Evolutionary conservation across 2,888 invertebrate genomes (phyloP), one percentile per base, ranked within the genome.

Genomic region (Aleiodes leptofemur): DNA sequence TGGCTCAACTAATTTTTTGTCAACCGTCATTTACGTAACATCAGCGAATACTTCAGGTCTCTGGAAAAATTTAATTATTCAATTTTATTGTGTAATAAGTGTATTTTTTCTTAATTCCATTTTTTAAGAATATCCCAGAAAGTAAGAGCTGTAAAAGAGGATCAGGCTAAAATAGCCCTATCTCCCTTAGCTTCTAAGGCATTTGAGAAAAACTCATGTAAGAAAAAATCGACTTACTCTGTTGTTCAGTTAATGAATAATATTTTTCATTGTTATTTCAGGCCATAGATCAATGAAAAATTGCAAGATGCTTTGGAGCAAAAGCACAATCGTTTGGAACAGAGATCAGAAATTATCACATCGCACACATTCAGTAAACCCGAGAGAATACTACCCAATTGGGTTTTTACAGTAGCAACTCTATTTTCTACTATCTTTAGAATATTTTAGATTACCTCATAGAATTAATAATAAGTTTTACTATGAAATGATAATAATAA

Each of bases 1-100:
- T 43, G 96, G 96, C 87, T 95, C 94, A 77, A 98, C 97, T 86
- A 94, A 93, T 91, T 99, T 99, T 91, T 95, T 96, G 71, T 96
- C 94, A 82, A 96, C 94, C 84, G 94, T 93, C 91, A 97, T 93
- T 82, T 92, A 92, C 87, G 93, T 93, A 76, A 98, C 97, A 89
- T 98, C 97, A 85, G 98, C 95, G 88, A 98, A 96, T 73, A 93
- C 91, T 90, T 97, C 97, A 50, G 93, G 92, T 86, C 93, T 93
- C 95, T 96, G 91, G 11, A 73, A 76, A 72, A 29, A 16, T 23
- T 23, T 23, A 23, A 23, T 23, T 23, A 23, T 23, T 23, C 23
- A 23, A 1, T 23, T 23, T 2, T 2, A 23, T 2, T 23, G 23
- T 23, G 23, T 23, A 23, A 23, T 23, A 23, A 23, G 23, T 23